Evolutionary conservation across 2,888 invertebrate genomes (phyloP), one percentile per base, ranked within the genome.

Genomic region (Cynaeus angustus): DNA sequence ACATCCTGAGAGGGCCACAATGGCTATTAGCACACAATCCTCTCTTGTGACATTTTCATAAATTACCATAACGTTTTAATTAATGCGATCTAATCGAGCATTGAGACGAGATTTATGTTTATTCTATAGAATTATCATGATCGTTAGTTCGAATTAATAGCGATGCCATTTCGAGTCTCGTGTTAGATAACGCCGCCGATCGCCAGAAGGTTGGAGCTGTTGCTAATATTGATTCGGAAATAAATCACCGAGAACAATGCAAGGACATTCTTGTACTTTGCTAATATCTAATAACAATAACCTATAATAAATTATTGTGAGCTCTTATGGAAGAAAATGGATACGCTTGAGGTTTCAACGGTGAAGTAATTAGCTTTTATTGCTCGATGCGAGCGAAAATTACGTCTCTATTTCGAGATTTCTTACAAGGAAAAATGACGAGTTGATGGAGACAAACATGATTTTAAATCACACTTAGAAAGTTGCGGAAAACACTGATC

Each of bases 181-280:
- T 59, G 66, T 67, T 67, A 67, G 66, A 67, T 67, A 59, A 67
- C 55, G 41, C 66, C 66, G 41, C 26, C 48, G 48, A 66, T 66
- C 6, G 66, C 52, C 48, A 67, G 65, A 69, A 69, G 69, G 69
- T 69, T 68, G 67, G 48, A 67, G 67, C 67, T 59, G 67, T 67
- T 68, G 53, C 58, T 41, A 69, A 65, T 65, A 65, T 65, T 65
- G 65, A 69, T 65, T 69, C 59, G 52, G 43, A 50, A 38, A 73
- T 76, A 74, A 75, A 76, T 76, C 76, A 72, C 67, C 37, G 10
- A 43, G 56, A 72, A 76, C 76, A 76, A 76, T 76, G 75, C 75
- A 76, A 76, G 76, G 76, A 73, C 76, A 76, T 12, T 67, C 41
- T 59, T 59, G 26, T 59, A 43, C 50, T 56, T 59, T 58, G 52